phyloP scores from a whole-genome alignment of 2,113 vertebrate genomes.

The Nothocercus nigrocapillus region DNA sequence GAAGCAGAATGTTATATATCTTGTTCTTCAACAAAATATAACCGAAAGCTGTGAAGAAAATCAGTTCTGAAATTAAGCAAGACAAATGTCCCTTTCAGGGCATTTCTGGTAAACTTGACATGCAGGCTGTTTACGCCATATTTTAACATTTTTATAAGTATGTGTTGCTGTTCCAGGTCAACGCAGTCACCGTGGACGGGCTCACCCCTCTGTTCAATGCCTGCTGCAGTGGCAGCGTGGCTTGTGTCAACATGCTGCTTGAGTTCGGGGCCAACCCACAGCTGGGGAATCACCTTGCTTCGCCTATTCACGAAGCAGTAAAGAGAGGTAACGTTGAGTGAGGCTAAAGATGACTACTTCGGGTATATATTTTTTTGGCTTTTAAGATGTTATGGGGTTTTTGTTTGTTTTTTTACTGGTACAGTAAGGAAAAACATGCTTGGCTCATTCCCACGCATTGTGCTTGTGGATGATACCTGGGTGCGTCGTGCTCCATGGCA shows the following conservation, averaged over 20 bases:
- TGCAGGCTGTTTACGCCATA: rapidly evolving
- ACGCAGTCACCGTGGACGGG: constrained; percentile 82
- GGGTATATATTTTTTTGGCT: neutral
- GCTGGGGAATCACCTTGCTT: constrained; percentile 73
- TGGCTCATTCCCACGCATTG: neutral
- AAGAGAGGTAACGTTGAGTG: constrained; percentile 78
- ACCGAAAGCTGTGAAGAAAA: neutral
- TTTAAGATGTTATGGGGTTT: neutral
- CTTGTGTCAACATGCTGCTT: constrained; percentile 85
- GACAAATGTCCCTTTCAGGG: neutral
- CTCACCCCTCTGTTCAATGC: constrained; percentile 89
- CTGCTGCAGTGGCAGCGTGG: constrained; percentile 86
- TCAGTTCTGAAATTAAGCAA: neutral
- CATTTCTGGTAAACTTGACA: neutral
- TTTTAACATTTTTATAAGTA: neutral
- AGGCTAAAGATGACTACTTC: neutral
- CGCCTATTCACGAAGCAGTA: constrained; percentile 87
- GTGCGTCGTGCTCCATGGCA: neutral
- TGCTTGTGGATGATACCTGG: neutral
- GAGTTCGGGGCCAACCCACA: constrained; percentile 77
- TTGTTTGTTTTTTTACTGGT: neutral
- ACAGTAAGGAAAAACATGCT: rapidly evolving
- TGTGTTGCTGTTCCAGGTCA: constrained; percentile 75
- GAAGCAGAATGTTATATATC: neutral
- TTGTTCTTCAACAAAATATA: neutral